Evolutionary conservation across 2,113 vertebrate species (phyloP).

Genomic region (Stigmatopora nigra): DNA sequence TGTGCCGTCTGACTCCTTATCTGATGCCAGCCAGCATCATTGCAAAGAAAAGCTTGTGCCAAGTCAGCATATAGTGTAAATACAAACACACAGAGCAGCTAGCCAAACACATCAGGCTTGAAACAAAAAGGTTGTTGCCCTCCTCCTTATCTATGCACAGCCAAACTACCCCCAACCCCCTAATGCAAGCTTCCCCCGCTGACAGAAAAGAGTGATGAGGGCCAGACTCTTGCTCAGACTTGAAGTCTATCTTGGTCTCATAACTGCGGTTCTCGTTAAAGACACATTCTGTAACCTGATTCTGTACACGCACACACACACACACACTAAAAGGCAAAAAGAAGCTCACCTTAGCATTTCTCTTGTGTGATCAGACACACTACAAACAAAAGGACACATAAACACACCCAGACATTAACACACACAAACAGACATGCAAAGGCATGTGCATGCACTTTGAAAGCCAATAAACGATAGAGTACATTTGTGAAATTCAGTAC

Average conservation of each 20-base stretch:
- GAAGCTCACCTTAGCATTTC: background rate
- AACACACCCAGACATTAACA: background rate
- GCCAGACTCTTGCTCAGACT: conserved; percentile 64
- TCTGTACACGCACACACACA: conserved; percentile 54
- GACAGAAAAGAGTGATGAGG: conserved; percentile 38
- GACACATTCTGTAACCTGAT: conserved; percentile 70
- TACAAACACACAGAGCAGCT: background rate
- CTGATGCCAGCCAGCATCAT: conserved; percentile 47
- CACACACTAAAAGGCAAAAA: background rate
- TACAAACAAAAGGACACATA: background rate
- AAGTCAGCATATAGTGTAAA: conserved; percentile 31
- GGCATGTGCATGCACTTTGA: background rate
- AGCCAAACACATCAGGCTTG: conserved; percentile 24
- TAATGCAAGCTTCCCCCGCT: conserved; percentile 21
- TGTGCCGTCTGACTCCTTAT: conserved; percentile 33
- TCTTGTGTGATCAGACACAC: conserved; percentile 1
- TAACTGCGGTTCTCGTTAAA: conserved; percentile 65
- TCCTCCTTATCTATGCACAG: conserved; percentile 22
- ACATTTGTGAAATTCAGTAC: too few relatives aligned
- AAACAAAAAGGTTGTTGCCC: conserved; percentile 29
- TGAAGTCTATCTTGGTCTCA: conserved; percentile 68
- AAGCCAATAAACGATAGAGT: background rate
- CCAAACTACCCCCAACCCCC: conserved; percentile 5
- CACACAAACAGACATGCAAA: background rate
- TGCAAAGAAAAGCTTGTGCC: conserved; percentile 53